Percentiles rank a stretch among this genome's conserved stretches.
phyloP scores from a whole-genome alignment of 2,797 vertebrate genomes.

The Sebastes cheni region DNA sequence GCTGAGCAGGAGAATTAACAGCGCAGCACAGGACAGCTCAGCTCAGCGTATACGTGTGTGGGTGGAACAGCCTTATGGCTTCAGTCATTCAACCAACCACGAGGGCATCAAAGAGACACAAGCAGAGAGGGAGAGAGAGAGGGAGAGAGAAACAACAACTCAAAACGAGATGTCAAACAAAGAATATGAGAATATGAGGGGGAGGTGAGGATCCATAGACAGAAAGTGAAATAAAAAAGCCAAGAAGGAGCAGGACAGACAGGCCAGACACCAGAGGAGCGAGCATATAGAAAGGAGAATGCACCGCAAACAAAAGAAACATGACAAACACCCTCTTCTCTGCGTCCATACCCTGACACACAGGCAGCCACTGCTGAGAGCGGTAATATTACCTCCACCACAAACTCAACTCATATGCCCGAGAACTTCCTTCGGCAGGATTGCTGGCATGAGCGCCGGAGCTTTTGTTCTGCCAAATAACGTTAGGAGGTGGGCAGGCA shows the following conservation, averaged over 20 bases:
- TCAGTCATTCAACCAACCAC: slow-evolving; percentile 82
- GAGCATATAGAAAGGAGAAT: slow-evolving; percentile 66
- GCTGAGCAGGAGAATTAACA: slow-evolving; percentile 80
- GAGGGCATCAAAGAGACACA: slow-evolving; percentile 81
- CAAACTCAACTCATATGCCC: slow-evolving; percentile 72
- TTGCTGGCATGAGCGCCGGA: slow-evolving; percentile 67
- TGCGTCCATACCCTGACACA: slow-evolving; percentile 70
- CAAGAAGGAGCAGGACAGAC: slow-evolving; percentile 74
- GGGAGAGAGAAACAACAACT: slow-evolving; percentile 64
- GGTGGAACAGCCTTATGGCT: slow-evolving; percentile 83
- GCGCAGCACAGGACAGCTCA: slow-evolving; percentile 75
- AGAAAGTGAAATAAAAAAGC: slow-evolving; percentile 75
- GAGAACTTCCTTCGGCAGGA: slow-evolving; percentile 71
- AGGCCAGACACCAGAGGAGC: slow-evolving; percentile 72
- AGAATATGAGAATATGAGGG: slow-evolving; percentile 76
- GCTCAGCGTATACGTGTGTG: slow-evolving; percentile 73
- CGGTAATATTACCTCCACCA: slow-evolving; percentile 73
- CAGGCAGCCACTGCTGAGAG: slow-evolving; percentile 67
- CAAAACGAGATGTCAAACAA: slow-evolving; percentile 79
- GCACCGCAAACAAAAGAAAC: slow-evolving; percentile 75
- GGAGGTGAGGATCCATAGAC: slow-evolving; percentile 73
- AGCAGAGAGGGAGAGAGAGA: slow-evolving; percentile 50
- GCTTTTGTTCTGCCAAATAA: slow-evolving; percentile 80
- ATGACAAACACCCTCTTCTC: slow-evolving; percentile 74
- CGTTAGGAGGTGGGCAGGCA: slow-evolving; percentile 78